Evolutionary conservation across 1,140 invertebrate species (phyloP).

Genomic region (Papilio polytes): DNA sequence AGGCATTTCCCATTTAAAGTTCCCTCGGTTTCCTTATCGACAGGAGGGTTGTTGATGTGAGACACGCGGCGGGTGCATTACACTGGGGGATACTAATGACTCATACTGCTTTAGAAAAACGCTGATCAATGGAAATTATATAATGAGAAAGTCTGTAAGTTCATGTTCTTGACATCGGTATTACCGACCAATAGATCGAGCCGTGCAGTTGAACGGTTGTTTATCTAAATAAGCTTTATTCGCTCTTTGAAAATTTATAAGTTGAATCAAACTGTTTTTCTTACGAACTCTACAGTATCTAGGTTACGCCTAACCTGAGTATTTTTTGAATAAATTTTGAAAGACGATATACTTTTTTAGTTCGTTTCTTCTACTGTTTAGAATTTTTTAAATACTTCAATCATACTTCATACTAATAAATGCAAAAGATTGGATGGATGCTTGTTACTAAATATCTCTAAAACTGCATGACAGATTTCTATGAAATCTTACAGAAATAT

Average conservation of each 20-base stretch:
- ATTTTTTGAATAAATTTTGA: too few species aligned
- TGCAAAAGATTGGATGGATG: too few species aligned
- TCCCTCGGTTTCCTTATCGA: slow-evolving; percentile 74
- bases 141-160: background rate
- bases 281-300: background rate
- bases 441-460: too few species aligned
- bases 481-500: too few species aligned
- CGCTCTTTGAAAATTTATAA: background rate
- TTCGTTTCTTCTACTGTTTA: too few species aligned
- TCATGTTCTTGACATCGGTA: background rate
- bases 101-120: slow-evolving; percentile 51
- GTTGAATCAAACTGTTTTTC: background rate
- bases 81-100: slow-evolving; percentile 62
- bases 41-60: slow-evolving; percentile 59
- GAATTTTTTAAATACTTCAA: too few species aligned
- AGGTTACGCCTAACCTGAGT: background rate
- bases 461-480: too few species aligned
- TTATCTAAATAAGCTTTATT: background rate
- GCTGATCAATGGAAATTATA: slow-evolving; percentile 2
- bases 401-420: too few species aligned
- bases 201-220: background rate
- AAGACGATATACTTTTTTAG: too few species aligned
- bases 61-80: slow-evolving; percentile 53
- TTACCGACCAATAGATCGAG: background rate
- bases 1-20: slow-evolving; percentile 78